Conservation (phyloP, 1,140 invertebrate species). For the Drosophila grimshawi region DNA sequence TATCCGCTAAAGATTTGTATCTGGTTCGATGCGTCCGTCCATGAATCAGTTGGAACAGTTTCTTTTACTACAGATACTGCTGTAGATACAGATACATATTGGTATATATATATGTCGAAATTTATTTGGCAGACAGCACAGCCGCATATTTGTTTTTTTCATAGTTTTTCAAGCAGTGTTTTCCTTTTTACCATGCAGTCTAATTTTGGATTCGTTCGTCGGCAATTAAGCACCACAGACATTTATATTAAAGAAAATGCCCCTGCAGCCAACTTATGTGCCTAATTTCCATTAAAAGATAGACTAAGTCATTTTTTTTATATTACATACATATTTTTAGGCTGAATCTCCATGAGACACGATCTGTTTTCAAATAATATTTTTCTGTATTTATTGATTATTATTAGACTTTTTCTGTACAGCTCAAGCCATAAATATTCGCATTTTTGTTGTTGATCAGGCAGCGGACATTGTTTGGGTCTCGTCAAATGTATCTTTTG, state of each 20-base stretch:
- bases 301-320: slow-evolving; percentile 22
- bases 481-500: slow-evolving; percentile 71
- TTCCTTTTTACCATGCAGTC: slow-evolving; percentile 11
- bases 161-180: slow-evolving; percentile 22
- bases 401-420: not conserved
- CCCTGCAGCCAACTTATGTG: slow-evolving; percentile 14
- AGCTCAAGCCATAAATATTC: slow-evolving; percentile 2
- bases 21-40: slow-evolving; percentile 17
- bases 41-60: slow-evolving; percentile 27
- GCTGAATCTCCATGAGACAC: not conserved
- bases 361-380: not conserved
- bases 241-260: slow-evolving; percentile 6
- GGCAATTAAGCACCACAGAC: slow-evolving; percentile 57
- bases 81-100: not conserved
- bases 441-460: not conserved
- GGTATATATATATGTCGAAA: slow-evolving; percentile 24
- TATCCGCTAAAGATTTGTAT: slow-evolving; percentile 26
- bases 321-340: not conserved
- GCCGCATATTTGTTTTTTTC: slow-evolving; percentile 16
- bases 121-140: slow-evolving; percentile 39
- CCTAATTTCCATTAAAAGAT: slow-evolving; percentile 16
- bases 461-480: slow-evolving; percentile 5
- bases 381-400: not conserved
- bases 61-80: slow-evolving; percentile 14
- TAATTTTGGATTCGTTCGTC: slow-evolving; percentile 63